A percentile compares a stretch with the other conserved stretches of the same genome.
These are phyloP conservation scores for Crotalus helleri DNA, from an alignment of 2,113 vertebrate genomes.

Conservation along the genomic window DNA sequence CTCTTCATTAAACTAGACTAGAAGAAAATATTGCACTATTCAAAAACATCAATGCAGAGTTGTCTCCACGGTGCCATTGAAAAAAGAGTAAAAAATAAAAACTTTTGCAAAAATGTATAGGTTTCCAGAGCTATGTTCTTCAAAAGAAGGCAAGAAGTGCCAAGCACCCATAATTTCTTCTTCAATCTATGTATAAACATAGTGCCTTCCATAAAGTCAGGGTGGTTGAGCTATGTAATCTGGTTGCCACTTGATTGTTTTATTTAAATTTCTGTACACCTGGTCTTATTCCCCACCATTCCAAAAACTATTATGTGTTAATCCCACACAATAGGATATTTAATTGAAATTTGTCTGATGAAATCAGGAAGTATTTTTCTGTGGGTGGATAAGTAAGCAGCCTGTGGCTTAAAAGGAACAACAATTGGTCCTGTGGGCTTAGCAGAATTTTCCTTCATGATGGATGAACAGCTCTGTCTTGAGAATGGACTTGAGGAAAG, in stretches of 20 bases:
- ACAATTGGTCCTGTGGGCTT: slow-evolving; percentile 10
- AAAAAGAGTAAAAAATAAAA: neutral
- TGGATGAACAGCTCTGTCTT: neutral
- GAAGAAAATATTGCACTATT: neutral
- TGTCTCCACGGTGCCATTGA: neutral
- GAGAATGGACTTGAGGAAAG: slow-evolving; percentile 1
- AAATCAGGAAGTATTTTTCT: slow-evolving; percentile 29
- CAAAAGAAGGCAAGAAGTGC: neutral
- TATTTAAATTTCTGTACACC: slow-evolving; percentile 4
- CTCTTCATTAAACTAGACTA: no score
- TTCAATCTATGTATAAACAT: neutral
- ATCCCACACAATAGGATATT: slow-evolving; percentile 31
- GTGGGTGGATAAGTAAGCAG: slow-evolving; percentile 23
- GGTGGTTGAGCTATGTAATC: neutral
- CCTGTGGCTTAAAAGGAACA: neutral
- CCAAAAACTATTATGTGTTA: neutral
- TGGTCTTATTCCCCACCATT: neutral
- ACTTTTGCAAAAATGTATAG: neutral
- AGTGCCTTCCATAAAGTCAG: neutral
- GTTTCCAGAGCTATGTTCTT: neutral
- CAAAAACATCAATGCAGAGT: no score
- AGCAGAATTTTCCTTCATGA: slow-evolving; percentile 42
- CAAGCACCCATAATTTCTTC: neutral
- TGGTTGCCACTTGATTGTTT: neutral
- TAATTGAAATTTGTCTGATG: slow-evolving; percentile 1